Evolutionary conservation across 2,797 vertebrate species (phyloP).

Genomic region (Syncerus caffer): DNA sequence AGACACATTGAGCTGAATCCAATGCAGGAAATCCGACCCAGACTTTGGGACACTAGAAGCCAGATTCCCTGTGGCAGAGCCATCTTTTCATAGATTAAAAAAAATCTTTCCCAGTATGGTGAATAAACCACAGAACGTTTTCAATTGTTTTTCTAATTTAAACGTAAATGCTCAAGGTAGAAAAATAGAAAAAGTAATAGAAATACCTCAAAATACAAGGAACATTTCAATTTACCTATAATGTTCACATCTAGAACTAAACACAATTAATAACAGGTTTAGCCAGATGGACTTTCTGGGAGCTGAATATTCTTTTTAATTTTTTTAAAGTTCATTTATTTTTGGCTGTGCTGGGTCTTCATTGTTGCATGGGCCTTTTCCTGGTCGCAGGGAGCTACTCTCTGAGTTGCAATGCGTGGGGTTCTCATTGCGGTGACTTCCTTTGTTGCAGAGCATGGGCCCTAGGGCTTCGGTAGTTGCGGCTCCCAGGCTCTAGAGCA

Average conservation of each 20-base stretch:
- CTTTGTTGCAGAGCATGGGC: neutral
- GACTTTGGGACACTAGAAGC: neutral
- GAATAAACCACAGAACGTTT: neutral
- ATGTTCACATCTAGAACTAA: neutral
- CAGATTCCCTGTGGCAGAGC: neutral
- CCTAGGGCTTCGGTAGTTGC: fast-evolving
- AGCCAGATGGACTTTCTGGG: neutral
- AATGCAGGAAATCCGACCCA: fast-evolving
- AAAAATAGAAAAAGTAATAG: neutral
- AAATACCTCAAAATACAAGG: neutral
- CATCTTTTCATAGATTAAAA: neutral
- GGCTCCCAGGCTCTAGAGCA: neutral
- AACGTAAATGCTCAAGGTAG: neutral
- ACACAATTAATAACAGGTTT: neutral
- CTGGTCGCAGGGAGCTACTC: neutral
- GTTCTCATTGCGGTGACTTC: neutral
- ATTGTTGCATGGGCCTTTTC: neutral
- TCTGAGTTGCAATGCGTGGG: fast-evolving
- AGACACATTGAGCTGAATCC: fast-evolving
- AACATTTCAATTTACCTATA: neutral
- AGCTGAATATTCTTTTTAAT: neutral
- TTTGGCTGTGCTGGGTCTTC: neutral
- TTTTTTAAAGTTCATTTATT: neutral
- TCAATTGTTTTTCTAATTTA: conserved; percentile 2
- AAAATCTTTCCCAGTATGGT: neutral